Base-by-base conservation (phyloP, 2,797 vertebrate species). In the Enteromius anoplus region DNA sequence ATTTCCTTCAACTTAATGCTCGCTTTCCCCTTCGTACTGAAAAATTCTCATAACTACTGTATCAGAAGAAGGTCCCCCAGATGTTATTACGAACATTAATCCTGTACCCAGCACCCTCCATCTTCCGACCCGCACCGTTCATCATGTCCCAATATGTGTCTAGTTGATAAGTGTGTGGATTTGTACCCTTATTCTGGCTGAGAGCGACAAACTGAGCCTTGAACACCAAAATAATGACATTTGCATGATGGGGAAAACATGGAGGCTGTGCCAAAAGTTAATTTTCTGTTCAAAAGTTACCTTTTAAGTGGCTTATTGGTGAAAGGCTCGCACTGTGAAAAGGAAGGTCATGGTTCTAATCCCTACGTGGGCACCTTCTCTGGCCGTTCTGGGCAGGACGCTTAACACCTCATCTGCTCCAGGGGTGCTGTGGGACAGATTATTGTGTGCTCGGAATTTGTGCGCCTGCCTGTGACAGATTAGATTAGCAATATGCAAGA, bases 131-230 rank as follows among this genome's bases (percentile, higher is more conserved):
- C 42, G 45, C 66, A 66, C 62, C 75, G 55, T 78, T 83, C 81
- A 78, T 80, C 75, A 85, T 81, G 83, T 75, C 83, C 84, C 81
- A 87, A 83, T 83, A 78, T 88, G 85, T 71, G 85, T 84, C 80
- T 65, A 71, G 86, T 75, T 85, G 78, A 90, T 86, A 88, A 85
- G 78, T 85, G 77, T 75, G 64, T 78, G 84, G 79, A 87, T 84
- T 83, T 82, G 34, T 64, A 62, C 49, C 65, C 75, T 80, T 83
- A 69, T 82, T 87, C 85, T 49, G 69, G 49, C 68, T 82, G 81
- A 72, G 76, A 71, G 66, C 40, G 68, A 23, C 53, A 78, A 69
- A 47, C 60, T 58, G 32, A 51, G 71, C 29, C 21, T 58, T 47
- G 80, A 83, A 84, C 42, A 29, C 42, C 58, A 53, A 40, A 8